Conservation (phyloP, 2,113 vertebrate genomes). For the Chamaetylas fuelleborni region DNA sequence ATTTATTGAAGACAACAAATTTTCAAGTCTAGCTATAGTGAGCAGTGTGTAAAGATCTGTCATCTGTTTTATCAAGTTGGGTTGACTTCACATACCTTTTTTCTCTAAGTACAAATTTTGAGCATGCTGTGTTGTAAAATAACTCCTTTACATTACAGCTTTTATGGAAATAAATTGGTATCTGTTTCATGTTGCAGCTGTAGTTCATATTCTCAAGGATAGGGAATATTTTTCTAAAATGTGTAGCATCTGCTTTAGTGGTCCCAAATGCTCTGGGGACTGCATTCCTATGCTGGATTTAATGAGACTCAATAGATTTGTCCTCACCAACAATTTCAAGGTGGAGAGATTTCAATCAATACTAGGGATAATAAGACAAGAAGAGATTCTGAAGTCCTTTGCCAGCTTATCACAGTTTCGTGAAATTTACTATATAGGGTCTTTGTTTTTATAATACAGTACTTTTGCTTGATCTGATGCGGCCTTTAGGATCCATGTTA, state of each 20-base stretch:
- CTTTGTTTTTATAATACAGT: conserved; percentile 45
- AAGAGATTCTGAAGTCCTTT: conserved; percentile 28
- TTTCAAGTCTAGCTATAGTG: background rate
- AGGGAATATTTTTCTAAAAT: conserved; percentile 40
- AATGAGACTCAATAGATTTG: conserved; percentile 67
- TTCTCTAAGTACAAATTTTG: background rate
- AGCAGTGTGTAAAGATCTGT: background rate
- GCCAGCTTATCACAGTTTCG: conserved; percentile 19
- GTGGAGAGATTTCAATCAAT: conserved; percentile 67
- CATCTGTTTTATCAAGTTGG: background rate
- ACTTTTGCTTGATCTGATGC: background rate
- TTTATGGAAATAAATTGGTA: conserved; percentile 18
- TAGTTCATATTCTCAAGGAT: conserved; percentile 39
- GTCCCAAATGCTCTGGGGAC: conserved; percentile 40
- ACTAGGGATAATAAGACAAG: conserved; percentile 61
- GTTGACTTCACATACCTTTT: background rate
- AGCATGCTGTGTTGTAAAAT: background rate
- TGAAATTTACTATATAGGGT: conserved; percentile 48
- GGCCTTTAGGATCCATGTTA: background rate
- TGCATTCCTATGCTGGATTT: conserved; percentile 46
- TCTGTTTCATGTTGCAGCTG: conserved; percentile 30
- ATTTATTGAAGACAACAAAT: background rate
- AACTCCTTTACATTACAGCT: background rate
- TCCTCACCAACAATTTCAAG: conserved; percentile 63
- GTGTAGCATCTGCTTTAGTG: conserved; percentile 51